These are phyloP conservation scores for Bungarus multicinctus DNA, from an alignment of 2,113 vertebrate species.

Conservation along the genomic window DNA sequence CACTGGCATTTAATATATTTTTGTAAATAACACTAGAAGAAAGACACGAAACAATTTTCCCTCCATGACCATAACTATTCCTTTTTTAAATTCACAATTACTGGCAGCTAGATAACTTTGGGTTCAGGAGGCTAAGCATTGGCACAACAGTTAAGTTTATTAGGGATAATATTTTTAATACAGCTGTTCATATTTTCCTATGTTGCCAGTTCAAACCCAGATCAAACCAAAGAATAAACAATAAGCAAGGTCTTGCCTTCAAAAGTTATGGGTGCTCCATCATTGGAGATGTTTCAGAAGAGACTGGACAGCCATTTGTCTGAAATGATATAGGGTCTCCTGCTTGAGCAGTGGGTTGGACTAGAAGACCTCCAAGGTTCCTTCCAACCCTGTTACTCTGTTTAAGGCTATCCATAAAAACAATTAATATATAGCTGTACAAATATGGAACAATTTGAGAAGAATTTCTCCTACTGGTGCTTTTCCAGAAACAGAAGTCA, in stretches of 20 bases:
- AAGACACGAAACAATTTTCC: background rate
- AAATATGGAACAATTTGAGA: background rate
- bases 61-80: background rate
- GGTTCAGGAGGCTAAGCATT: background rate
- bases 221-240: background rate
- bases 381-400: background rate
- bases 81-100: background rate
- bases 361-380: background rate
- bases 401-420: background rate
- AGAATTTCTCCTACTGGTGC: background rate
- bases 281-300: background rate
- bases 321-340: no score
- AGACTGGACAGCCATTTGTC: background rate
- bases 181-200: background rate
- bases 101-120: background rate
- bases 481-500: background rate
- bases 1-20: background rate
- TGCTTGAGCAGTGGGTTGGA: background rate
- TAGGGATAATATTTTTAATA: background rate
- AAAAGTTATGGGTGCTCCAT: background rate
- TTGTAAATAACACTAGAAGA: background rate
- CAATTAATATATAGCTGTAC: background rate
- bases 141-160: background rate
- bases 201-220: background rate
- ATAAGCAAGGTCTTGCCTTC: background rate